phyloP scores from a whole-genome alignment of 1,140 invertebrate species.

The Drosophila punjabiensis region DNA sequence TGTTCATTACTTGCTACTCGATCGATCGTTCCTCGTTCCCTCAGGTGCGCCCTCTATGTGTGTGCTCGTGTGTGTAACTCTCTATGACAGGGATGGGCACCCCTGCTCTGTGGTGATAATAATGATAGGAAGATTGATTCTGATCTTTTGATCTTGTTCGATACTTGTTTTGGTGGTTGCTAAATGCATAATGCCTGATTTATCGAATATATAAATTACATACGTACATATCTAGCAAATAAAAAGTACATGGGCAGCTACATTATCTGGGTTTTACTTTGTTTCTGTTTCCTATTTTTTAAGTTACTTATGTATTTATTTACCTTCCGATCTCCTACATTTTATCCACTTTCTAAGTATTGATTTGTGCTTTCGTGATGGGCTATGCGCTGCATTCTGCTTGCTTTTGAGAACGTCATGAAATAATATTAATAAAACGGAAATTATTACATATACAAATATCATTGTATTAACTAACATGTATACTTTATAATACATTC shows the following conservation, averaged over 20 bases:
- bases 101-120: slow-evolving; percentile 26
- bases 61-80: slow-evolving; percentile 9
- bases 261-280: slow-evolving; percentile 33
- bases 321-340: slow-evolving; percentile 12
- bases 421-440: slow-evolving; percentile 29
- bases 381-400: slow-evolving; percentile 73
- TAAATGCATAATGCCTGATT: slow-evolving; percentile 80
- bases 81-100: background rate
- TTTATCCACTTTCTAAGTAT: slow-evolving; percentile 46
- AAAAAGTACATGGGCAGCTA: slow-evolving; percentile 77
- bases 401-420: slow-evolving; percentile 60
- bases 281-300: slow-evolving; percentile 47
- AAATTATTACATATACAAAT: slow-evolving; percentile 39
- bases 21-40: slow-evolving; percentile 17
- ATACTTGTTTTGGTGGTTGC: slow-evolving; percentile 44
- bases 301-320: slow-evolving; percentile 42
- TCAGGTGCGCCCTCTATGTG: slow-evolving; percentile 35
- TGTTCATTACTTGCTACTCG: slow-evolving; percentile 42
- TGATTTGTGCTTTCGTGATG: slow-evolving; percentile 81
- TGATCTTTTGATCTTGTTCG: slow-evolving; percentile 23
- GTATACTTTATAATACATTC: slow-evolving; percentile 56
- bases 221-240: slow-evolving; percentile 80
- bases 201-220: slow-evolving; percentile 80
- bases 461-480: slow-evolving; percentile 45
- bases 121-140: slow-evolving; percentile 29